Percentiles rank a stretch among this genome's conserved stretches.
These are phyloP conservation scores for Columba guinea DNA, from an alignment of 2,797 vertebrate species.

Conservation along the genomic window DNA sequence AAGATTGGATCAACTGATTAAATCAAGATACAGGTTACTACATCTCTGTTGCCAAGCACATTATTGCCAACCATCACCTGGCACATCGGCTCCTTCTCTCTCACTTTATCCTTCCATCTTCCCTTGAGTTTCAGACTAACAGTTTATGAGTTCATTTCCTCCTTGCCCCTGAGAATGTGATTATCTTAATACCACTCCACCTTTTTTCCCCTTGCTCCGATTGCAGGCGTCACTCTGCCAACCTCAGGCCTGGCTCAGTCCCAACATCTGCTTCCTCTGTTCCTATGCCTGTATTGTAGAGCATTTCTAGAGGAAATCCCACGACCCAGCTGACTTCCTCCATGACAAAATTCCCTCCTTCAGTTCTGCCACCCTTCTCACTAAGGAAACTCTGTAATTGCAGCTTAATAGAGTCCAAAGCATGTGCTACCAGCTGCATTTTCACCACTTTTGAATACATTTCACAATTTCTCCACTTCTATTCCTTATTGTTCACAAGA, in stretches of 20 bases:
- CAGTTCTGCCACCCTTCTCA: not conserved
- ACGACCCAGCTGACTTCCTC: not conserved
- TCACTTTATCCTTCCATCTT: slow-evolving; percentile 46
- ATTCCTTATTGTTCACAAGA: not conserved
- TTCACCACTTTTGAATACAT: not conserved
- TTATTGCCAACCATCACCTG: not conserved
- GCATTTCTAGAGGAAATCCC: slow-evolving; percentile 38
- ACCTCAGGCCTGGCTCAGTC: not conserved
- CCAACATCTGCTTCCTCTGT: slow-evolving; percentile 45
- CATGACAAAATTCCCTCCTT: not conserved
- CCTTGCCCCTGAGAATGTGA: not conserved
- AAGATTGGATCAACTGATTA: not conserved
- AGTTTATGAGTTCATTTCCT: slow-evolving; percentile 28
- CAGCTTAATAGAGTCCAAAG: not conserved
- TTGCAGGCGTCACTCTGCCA: slow-evolving; percentile 9
- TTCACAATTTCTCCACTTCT: not conserved
- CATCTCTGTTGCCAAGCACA: not conserved
- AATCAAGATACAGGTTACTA: not conserved
- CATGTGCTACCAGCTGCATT: not conserved
- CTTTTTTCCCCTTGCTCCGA: not conserved
- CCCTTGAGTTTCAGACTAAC: slow-evolving; percentile 25
- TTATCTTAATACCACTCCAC: slow-evolving; percentile 3
- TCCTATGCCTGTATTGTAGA: not conserved
- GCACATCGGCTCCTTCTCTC: not conserved
- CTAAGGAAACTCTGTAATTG: not conserved